Conservation (phyloP, 2,797 vertebrate genomes). For the Hylomyscus alleni region DNA sequence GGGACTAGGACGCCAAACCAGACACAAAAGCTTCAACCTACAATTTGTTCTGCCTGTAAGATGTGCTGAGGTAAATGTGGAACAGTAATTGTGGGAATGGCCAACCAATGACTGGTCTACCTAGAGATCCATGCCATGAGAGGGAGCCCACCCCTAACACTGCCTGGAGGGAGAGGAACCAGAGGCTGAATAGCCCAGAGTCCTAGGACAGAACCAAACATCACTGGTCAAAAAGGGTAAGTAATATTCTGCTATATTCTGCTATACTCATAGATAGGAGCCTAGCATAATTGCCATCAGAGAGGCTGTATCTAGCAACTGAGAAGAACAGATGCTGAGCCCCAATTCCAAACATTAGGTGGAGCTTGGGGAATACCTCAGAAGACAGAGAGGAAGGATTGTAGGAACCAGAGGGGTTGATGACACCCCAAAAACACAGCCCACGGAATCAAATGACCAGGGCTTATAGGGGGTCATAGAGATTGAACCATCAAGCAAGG, state of each 20-base stretch:
- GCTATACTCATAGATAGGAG: neutral
- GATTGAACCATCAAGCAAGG: neutral
- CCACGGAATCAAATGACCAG: neutral
- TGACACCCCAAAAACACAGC: neutral
- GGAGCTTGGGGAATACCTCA: neutral
- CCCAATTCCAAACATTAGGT: neutral
- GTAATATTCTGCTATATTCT: no score
- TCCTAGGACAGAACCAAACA: neutral
- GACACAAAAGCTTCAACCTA: neutral
- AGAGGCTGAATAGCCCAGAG: neutral
- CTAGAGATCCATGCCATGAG: neutral
- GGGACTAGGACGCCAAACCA: neutral
- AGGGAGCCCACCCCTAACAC: neutral
- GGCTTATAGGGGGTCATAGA: neutral
- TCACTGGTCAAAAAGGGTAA: neutral
- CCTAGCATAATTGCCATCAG: neutral
- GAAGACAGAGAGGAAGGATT: neutral
- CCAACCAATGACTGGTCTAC: neutral
- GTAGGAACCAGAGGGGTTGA: neutral
- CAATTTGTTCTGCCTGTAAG: neutral
- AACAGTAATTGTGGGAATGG: neutral
- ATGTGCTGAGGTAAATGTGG: neutral
- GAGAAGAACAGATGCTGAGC: neutral
- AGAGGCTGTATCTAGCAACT: neutral
- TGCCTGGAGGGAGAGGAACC: neutral